Conservation (phyloP, 1,140 invertebrate species). For the Ips typographus region DNA sequence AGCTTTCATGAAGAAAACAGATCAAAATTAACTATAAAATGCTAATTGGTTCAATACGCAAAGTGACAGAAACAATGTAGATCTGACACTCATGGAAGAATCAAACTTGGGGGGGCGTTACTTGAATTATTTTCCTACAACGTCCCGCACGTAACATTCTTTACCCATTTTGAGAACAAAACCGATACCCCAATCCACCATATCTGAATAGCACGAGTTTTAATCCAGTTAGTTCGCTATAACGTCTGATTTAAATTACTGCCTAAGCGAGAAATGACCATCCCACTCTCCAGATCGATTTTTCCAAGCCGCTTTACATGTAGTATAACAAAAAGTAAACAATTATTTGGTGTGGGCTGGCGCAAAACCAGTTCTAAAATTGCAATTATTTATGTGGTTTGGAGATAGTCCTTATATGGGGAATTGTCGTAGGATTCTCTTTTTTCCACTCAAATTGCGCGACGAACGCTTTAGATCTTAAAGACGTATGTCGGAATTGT, state of each 20-base stretch:
- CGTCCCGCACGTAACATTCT: background rate
- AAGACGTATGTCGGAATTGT: slow-evolving; percentile 11
- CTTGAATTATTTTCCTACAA: background rate
- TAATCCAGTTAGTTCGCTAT: slow-evolving; percentile 21
- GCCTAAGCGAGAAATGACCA: slow-evolving; percentile 23
- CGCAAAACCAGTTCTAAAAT: slow-evolving; percentile 38
- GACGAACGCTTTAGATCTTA: slow-evolving; percentile 28
- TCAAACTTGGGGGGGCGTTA: background rate
- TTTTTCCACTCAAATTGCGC: slow-evolving; percentile 26
- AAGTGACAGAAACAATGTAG: too few species aligned
- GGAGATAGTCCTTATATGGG: slow-evolving; percentile 38
- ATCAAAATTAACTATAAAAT: too few species aligned
- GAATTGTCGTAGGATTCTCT: slow-evolving; percentile 35
- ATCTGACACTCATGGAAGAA: too few species aligned
- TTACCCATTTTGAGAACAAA: slow-evolving; percentile 1
- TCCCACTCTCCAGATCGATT: slow-evolving; percentile 27
- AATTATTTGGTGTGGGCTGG: slow-evolving; percentile 36
- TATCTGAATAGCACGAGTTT: slow-evolving; percentile 16
- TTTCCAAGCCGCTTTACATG: slow-evolving; percentile 32
- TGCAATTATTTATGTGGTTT: slow-evolving; percentile 38
- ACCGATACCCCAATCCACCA: slow-evolving; percentile 2
- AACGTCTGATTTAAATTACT: slow-evolving; percentile 26
- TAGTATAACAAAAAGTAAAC: slow-evolving; percentile 33
- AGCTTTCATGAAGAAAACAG: too few species aligned
- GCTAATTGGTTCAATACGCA: too few species aligned